phyloP scores from a whole-genome alignment of 2,888 invertebrate genomes.

The Stenoptilia bipunctidactyla region DNA sequence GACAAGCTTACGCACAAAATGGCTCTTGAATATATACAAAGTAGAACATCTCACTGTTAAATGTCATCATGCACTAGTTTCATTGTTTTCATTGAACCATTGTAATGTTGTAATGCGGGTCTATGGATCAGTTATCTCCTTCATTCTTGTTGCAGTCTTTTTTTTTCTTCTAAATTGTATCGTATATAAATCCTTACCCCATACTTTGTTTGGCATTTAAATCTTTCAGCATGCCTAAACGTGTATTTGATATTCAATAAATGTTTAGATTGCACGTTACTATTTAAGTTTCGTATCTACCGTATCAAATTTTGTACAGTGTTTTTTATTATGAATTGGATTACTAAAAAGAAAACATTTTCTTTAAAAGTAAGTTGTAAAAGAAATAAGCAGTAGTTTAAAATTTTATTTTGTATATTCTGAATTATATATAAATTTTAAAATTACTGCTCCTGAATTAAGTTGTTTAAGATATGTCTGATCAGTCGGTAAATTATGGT shows the following conservation, averaged over 20 bases:
- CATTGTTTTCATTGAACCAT: constrained; percentile 41
- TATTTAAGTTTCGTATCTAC: constrained; percentile 28
- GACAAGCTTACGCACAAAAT: constrained; percentile 45
- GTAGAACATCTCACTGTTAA: not conserved
- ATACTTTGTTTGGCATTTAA: not conserved
- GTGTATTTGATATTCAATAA: constrained; percentile 49
- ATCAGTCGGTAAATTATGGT: constrained; percentile 27
- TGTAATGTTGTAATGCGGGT: constrained; percentile 20
- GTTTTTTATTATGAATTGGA: not conserved
- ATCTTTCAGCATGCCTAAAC: constrained; percentile 55
- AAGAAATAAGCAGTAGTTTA: not conserved
- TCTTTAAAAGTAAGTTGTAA: constrained; percentile 34
- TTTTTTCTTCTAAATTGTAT: constrained; percentile 9
- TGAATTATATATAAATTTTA: not conserved
- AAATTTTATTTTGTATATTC: not conserved
- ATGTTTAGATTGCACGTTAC: constrained; percentile 67
- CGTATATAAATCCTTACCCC: not conserved
- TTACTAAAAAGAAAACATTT: not conserved
- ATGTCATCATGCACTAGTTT: constrained; percentile 20
- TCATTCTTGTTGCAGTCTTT: constrained; percentile 32
- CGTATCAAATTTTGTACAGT: not conserved
- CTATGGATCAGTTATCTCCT: constrained; percentile 32
- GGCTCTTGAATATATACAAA: constrained; percentile 27
- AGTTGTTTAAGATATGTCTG: not conserved
- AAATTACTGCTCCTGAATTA: not conserved